Evolutionary conservation across 30 jellyfish, hydroid and myxozoan genomes (phyloP), one percentile per base, ranked within the genome.

Genomic region (Clytia hemisphaerica): DNA sequence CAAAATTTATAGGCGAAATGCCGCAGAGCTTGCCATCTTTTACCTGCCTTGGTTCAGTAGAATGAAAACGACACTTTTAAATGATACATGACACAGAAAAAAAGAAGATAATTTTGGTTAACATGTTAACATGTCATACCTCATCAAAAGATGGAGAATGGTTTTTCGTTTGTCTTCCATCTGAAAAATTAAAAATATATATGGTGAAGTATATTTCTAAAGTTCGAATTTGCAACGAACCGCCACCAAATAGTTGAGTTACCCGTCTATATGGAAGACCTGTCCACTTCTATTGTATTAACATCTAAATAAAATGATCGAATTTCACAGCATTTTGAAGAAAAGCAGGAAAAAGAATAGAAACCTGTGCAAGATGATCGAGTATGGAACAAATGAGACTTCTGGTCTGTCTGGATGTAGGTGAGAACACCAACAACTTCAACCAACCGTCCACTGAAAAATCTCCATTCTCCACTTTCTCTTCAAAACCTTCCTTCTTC

Each of bases 401-500:
- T 60, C 97, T 75, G n/a, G 76, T 67, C 15, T 90, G 94, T 38
- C 91, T 67, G 3, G 97, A 87, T 12, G 92, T 66, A 1, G 94
- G 94, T 1, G 94, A 67, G 58, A 87, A 87, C 61, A 87, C 51
- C 35, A 87, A 76, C 64, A 68, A 48, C n/a, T 83, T 77, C 28
- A 87, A 69, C 97, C 97, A 87, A 22, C 77, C 57, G 42, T 73
- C 82, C 60, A 33, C 25, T 29, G 61, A 7, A 9, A 37, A 31
- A 32, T 18, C 60, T 25, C 80, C 72, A 6, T 67, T 62, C 18
- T 47, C 19, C 6, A 26, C 75, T 32, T 34, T 44, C 7, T 27
- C 44, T 33, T 57, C 78, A 26, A 7, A 1, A 25, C 40, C 80
- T 48, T 37, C 44, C 51, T 32, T 59, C 28, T 49, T 37, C 24